Evolutionary conservation across 1,140 invertebrate genomes (phyloP), one percentile per base, ranked within the genome.

Genomic region (Rhizoglyphus robini): DNA sequence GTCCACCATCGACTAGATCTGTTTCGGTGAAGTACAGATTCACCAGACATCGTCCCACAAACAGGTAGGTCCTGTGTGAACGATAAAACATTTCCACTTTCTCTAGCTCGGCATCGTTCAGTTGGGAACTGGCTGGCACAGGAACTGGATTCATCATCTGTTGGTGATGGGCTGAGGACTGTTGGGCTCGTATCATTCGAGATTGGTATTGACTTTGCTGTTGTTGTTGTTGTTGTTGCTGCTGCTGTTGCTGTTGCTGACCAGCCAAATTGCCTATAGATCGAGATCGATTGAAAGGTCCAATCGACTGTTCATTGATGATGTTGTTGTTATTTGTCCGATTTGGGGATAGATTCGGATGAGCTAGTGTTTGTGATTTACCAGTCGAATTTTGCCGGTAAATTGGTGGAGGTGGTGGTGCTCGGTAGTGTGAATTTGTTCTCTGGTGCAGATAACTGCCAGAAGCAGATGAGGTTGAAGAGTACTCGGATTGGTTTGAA

Each of bases 51-150:
- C 82, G 80, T 70, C 87, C 86, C 0, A 90, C 88, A 73, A 79
- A 86, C 27, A 90, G 84, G 72, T 85, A 83, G 0, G 86, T 87
- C 72, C 87, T 87, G 62, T 88, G 80, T 46, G 86, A 86, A 31
- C 81, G 79, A 70, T 88, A 88, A 72, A 88, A 88, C 47, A 83
- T 83, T 74, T 90, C 87, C 63, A 89, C 81, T 74, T 88, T 85
- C 23, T 81, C 77, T 11, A 86, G 77, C 71, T 90, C 88, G 61
- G 82, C 75, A 47, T 87, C 85, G 1, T 81, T 82, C 15, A 88
- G 51, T 38, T 29, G 27, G 27, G 15, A 29, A 32, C 15, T 60
- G 15, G 30, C 27, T 20, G 51, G 51, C 15, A 54, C 51, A 8
- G 51, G 51, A 8, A 54, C 51, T 23, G 51, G 51, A 8, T 25